Evolutionary conservation across 1,140 invertebrate species (phyloP), one percentile per base, ranked within the genome.

Genomic region (Oncopeltus fasciatus): DNA sequence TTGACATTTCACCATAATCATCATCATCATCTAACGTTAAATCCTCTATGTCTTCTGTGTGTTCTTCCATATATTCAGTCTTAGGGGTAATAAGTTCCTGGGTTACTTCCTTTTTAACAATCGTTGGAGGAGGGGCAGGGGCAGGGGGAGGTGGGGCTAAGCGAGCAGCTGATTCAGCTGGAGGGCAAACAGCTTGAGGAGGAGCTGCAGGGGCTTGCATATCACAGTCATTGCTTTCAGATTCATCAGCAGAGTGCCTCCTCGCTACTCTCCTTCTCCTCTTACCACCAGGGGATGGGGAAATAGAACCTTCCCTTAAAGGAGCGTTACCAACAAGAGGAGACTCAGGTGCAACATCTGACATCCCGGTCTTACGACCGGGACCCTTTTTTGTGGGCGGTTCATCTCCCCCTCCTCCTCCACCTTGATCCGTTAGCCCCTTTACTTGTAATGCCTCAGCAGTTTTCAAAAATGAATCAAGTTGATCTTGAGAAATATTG

Each of bases 381-480:
- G 47, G 58, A 1, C 24, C 58, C 3, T 28, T 31, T n/a, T 28
- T 43, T 8, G 31, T 49, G 12, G 46, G 27, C 43, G 59, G 24
- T 51, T 65, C 38, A 18, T 60, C 59, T 20, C 44, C 53, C 47
- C 43, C 60, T 61, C 62, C 44, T 60, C 65, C 59, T 65, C 64
- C 29, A 85, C 90, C 56, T 60, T 68, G 44, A 72, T 93, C 90
- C 46, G 90, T 91, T 46, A 95, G 78, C 49, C 92, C 91, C 72
- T 92, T 92, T 56, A 95, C 92, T 80, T 93, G 89, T 68, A 94
- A 74, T 38, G 88, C 88, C 75, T 93, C 89, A 2, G 91, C 92
- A 47, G 90, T 89, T 72, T 92, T 92, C 33, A 95, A 74, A 66
- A 95, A 77, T n/a, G 90, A 86, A 57, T 87, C 85, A 69, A 95